These are phyloP conservation scores for Carcina quercana DNA, from an alignment of 2,888 invertebrate genomes.

Conservation along the genomic window DNA sequence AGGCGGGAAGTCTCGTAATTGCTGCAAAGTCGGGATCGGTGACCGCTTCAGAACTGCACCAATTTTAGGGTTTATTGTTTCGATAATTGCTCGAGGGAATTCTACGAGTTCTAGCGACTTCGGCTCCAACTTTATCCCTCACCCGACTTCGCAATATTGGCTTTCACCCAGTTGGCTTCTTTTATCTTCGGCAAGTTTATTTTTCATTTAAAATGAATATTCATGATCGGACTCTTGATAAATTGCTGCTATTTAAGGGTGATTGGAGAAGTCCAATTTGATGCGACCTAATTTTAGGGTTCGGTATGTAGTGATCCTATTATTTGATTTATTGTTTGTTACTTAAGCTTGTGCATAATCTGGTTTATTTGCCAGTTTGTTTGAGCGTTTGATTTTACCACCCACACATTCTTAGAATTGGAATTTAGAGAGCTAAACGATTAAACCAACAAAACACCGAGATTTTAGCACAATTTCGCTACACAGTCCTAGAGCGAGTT, in stretches of 20 bases:
- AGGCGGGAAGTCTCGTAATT: conserved; percentile 52
- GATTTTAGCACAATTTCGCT: too few species aligned
- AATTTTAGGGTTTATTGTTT: conserved; percentile 71
- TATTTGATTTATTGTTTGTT: too few species aligned
- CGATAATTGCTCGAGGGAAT: conserved; percentile 64
- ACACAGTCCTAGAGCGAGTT: neutral
- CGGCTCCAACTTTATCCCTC: conserved; percentile 38
- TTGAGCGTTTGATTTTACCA: too few species aligned
- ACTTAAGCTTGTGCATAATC: too few species aligned
- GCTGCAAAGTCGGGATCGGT: conserved; percentile 56
- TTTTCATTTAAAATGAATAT: conserved; percentile 10
- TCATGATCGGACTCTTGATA: conserved; percentile 2
- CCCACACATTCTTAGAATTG: too few species aligned
- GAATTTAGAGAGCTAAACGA: too few species aligned
- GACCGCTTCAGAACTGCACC: conserved; percentile 55
- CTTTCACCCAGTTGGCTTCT: conserved; percentile 15
- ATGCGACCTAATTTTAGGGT: too few species aligned
- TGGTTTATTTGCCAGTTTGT: too few species aligned
- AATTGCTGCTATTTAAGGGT: conserved; percentile 1
- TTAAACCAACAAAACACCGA: too few species aligned
- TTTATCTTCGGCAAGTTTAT: conserved; percentile 6
- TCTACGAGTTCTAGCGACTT: conserved; percentile 36
- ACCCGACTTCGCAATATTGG: conserved; percentile 29
- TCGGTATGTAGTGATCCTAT: too few species aligned
- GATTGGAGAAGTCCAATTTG: too few species aligned